Base-by-base conservation (phyloP, 2,888 invertebrate genomes). In the Aplocera efformata region DNA sequence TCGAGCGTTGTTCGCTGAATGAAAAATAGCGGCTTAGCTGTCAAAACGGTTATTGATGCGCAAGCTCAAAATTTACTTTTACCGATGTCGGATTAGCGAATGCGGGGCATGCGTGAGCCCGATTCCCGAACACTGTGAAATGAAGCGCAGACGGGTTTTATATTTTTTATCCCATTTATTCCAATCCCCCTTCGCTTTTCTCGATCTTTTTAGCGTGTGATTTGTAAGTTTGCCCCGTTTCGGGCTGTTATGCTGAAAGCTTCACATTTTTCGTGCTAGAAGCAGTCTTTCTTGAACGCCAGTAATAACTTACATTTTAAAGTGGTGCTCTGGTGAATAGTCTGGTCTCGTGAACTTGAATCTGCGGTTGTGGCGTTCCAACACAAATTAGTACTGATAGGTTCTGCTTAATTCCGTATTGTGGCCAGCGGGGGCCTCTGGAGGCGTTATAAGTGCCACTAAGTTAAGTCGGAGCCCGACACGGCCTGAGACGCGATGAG, bases 41-140 rank as follows among this genome's bases (percentile, higher is more conserved):
- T 83, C 84, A 79, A 69, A 79, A 76, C 68, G 70, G 75, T 84
- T 84, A 83, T 85, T 83, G 82, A 85, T 85, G 84, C 63, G 63
- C 59, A 67, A 66, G 65, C 62, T 70, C 58, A 67, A 73, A 69
- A 74, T 79, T 79, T 78, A 74, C 72, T 79, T 79, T 80, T 74
- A 72, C 73, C 67, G 68, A 62, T 73, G 72, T 63, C 55, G 72
- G 77, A 79, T 84, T 77, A 79, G 67, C 61, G 53, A 58, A 56
- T 60, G 56, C 55, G 55, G 49, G 56, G 50, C 49, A 50, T 42
- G 41, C 48, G 39, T 34, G 37, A 34, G 27, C 35, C 35, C 32
- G 31, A 37, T 38, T 43, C 24, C 33, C 27, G 23, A 41, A 39
- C 42, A 32, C 34, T 38, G 39, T 26, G 42, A 42, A 53, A 34